Evolutionary conservation across 2,113 vertebrate species (phyloP).

Genomic region (Cheilinus undulatus): DNA sequence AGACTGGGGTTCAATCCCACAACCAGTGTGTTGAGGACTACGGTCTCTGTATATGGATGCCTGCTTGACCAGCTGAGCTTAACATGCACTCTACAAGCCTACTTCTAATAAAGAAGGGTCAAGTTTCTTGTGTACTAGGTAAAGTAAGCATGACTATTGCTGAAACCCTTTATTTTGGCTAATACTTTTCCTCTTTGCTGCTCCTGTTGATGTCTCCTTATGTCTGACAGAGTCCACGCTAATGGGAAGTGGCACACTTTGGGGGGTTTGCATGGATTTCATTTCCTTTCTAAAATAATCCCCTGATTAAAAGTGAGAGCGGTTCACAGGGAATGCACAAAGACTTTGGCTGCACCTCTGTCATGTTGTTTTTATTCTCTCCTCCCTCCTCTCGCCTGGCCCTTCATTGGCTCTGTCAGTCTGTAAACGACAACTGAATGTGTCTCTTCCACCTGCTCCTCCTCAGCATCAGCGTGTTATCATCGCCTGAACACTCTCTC

Average conservation of each 20-base stretch:
- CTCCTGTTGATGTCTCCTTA: constrained; percentile 27
- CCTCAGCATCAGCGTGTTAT: constrained; percentile 62
- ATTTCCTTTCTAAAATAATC: constrained; percentile 54
- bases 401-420: constrained; percentile 61
- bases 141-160: too few species aligned
- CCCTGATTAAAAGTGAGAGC: constrained; percentile 52
- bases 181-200: constrained; percentile 55
- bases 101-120: too few species aligned
- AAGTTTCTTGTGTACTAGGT: too few species aligned
- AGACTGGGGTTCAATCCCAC: too few species aligned
- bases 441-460: constrained; percentile 67
- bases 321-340: constrained; percentile 9
- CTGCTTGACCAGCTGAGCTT: too few species aligned
- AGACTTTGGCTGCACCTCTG: constrained; percentile 45
- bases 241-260: constrained; percentile 59
- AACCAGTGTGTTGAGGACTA: too few species aligned
- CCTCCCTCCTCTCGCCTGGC: constrained; percentile 33
- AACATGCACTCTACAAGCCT: too few species aligned
- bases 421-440: constrained; percentile 58
- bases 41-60: too few species aligned
- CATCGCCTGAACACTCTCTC: constrained; percentile 52
- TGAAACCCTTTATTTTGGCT: constrained; percentile 29
- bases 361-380: constrained; percentile 53
- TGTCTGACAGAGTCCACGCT: constrained; percentile 40
- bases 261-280: constrained; percentile 50